phyloP scores from a whole-genome alignment of 2,888 invertebrate genomes.

The Stegana nigrithorax region DNA sequence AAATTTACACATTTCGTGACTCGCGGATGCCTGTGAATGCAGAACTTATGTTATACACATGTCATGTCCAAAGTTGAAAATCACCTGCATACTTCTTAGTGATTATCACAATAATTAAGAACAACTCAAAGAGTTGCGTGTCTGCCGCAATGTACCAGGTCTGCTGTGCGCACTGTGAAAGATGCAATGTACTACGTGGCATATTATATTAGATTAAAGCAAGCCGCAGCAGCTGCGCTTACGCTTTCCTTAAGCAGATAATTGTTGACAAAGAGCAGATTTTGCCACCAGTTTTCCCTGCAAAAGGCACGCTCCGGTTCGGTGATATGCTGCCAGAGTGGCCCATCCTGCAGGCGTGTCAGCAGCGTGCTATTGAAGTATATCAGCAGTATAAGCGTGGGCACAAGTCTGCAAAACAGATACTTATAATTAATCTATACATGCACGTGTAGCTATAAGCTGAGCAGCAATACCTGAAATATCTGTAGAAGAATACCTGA shows the following conservation, averaged over 20 bases:
- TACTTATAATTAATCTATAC: no score
- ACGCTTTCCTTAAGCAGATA: conserved; percentile 57
- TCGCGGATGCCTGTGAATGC: conserved; percentile 41
- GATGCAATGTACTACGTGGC: neutral
- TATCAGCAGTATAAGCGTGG: conserved; percentile 51
- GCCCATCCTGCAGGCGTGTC: conserved; percentile 66
- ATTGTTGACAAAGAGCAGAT: conserved; percentile 66
- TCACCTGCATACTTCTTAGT: conserved; percentile 48
- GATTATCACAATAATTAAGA: conserved; percentile 48
- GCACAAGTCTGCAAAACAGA: conserved; percentile 51
- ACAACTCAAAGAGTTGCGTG: conserved; percentile 62
- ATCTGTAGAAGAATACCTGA: conserved; percentile 51
- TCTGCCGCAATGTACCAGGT: conserved; percentile 65
- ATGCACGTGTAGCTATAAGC: neutral
- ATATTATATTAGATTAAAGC: neutral
- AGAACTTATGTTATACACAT: neutral
- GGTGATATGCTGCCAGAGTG: conserved; percentile 64
- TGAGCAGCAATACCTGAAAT: conserved; percentile 45
- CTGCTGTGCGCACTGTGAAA: conserved; percentile 60
- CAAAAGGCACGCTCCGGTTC: conserved; percentile 63
- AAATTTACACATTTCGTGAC: conserved; percentile 34
- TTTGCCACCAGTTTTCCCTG: conserved; percentile 66
- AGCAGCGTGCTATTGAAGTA: conserved; percentile 63
- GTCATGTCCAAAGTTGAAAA: neutral
- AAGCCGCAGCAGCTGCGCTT: conserved; percentile 21